Evolutionary conservation across 2,888 invertebrate species (phyloP), one percentile per base, ranked within the genome.

Genomic region (Lepidocyrtoides sp.): DNA sequence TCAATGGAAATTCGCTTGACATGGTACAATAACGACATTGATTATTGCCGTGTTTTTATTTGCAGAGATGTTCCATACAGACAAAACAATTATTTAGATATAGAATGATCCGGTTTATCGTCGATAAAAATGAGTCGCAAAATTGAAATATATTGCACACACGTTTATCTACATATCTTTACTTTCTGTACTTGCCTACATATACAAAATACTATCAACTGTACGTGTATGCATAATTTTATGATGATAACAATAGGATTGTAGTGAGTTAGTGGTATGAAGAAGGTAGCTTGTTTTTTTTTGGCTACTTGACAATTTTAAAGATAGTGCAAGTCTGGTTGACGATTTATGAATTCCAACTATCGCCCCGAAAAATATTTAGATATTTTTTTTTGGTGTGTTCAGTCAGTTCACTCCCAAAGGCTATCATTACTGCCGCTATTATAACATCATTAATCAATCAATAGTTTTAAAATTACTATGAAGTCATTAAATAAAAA

Each of bases 391-490:
- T 32, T 29, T 32, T 14, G 26, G 3, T 32, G 14, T 32, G 12
- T 12, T 66, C 32, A 12, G 3, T 32, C 1, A n/a, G 12, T 12
- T 66, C 32, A 12, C n/a, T 36, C 66, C 20, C 17, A 63, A 63
- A 63, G 63, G 63, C 66, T 69, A 69, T 69, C 66, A 69, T 69
- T 69, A 69, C n/a, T 36, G 17, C 32, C 17, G 36, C 17, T 69
- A 69, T 69, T 69, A 69, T 69, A 69, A 36, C 17, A 69, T 69
- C 66, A 69, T 69, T 36, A 69, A 69, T 69, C 66, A 69, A 36
- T n/a, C n/a, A n/a, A n/a, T n/a, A 32, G 1, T 26, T 32, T 10
- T 23, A 26, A 60, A 7, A 60, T 60, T 63, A 63, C 23, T 51
- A 57, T 26, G 23, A 57, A 57, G 51, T 2, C 12, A 14, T 51